Percentiles rank a stretch among this genome's conserved stretches.
These are phyloP conservation scores for Lapara coniferarum DNA, from an alignment of 2,888 invertebrate species.

Conservation along the genomic window DNA sequence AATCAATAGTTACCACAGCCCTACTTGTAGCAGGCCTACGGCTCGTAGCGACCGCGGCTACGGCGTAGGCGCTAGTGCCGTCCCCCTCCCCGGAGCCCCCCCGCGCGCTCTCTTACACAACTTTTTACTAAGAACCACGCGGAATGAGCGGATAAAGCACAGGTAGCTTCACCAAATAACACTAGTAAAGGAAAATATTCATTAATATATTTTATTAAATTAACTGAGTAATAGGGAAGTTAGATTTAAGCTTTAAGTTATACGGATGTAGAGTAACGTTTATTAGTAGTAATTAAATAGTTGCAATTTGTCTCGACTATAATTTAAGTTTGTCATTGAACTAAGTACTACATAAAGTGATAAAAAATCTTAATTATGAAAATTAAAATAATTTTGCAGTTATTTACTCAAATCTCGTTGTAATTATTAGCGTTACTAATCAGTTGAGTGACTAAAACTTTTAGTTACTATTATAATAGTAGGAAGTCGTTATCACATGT, in stretches of 20 bases:
- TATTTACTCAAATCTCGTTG: too few species aligned
- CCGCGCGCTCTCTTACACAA: conserved; percentile 65
- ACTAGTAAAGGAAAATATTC: conserved; percentile 1
- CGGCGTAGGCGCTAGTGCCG: conserved; percentile 64
- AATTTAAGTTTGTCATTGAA: too few species aligned
- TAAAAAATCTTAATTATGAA: too few species aligned
- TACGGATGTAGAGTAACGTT: background rate
- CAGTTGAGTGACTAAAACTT: too few species aligned
- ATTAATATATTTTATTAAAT: background rate
- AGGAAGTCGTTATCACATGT: too few species aligned
- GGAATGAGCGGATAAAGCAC: conserved; percentile 82
- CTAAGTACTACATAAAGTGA: too few species aligned
- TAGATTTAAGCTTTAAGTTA: too few species aligned
- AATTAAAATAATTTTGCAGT: too few species aligned
- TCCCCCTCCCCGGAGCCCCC: conserved; percentile 54
- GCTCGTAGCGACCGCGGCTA: conserved; percentile 55
- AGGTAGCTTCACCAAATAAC: conserved; percentile 72
- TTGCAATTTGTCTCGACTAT: too few species aligned
- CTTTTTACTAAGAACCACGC: conserved; percentile 82
- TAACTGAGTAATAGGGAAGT: too few species aligned
- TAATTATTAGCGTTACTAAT: too few species aligned
- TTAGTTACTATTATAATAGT: too few species aligned
- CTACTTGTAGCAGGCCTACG: conserved; percentile 59
- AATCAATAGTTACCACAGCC: conserved; percentile 45
- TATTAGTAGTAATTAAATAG: background rate